phyloP scores from a whole-genome alignment of 23 tunicate genomes.

The Ascidia mentula region DNA sequence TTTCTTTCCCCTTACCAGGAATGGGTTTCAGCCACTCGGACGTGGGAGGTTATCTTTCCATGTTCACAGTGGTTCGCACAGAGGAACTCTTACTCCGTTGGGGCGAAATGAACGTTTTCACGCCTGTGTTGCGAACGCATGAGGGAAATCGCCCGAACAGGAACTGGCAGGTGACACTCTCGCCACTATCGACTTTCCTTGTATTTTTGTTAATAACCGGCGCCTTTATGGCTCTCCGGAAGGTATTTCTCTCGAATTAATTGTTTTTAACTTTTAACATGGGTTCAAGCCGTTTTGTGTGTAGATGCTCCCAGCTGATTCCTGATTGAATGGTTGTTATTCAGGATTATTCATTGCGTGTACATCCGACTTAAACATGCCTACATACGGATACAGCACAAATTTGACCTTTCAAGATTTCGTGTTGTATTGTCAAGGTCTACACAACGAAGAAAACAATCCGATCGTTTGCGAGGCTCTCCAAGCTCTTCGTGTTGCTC shows the following conservation, averaged over 20 bases:
- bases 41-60: constrained; percentile 90
- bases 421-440: constrained; percentile 43
- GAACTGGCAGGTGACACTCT: constrained; percentile 96
- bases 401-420: neutral
- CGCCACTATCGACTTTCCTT: no score
- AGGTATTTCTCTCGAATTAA: no score
- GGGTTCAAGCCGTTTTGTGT: no score
- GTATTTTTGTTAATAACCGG: no score
- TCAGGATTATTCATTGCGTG: no score
- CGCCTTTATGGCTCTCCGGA: no score
- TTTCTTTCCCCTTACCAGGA: constrained; percentile 54
- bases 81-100: constrained; percentile 87
- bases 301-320: no score
- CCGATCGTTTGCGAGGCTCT: constrained; percentile 50
- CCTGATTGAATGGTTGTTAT: neutral
- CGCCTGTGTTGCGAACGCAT: constrained; percentile 86
- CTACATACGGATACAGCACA: no score
- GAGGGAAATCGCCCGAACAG: constrained; percentile 93
- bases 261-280: no score
- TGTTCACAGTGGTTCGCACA: constrained; percentile 82
- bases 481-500: constrained; percentile 31
- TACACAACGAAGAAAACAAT: constrained; percentile 66
- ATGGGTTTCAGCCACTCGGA: constrained; percentile 95
- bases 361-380: no score
- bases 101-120: constrained; percentile 89